Base-by-base conservation (phyloP, 1,140 invertebrate species). In the Drosophila nannoptera region DNA sequence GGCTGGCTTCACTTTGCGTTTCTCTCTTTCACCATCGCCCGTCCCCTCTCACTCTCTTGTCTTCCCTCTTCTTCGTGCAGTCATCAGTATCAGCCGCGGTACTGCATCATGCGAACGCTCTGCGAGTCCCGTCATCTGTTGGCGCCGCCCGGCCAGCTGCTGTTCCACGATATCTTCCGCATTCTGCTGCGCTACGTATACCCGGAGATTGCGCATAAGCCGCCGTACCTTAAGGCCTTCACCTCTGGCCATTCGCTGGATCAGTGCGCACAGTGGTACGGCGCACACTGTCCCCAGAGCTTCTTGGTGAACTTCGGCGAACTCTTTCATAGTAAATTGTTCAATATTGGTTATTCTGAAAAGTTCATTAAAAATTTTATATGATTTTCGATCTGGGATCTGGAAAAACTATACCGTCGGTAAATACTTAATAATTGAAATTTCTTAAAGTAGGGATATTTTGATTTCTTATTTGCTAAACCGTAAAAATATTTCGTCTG, bases 161-260 rank as follows among this genome's bases (percentile, higher is more conserved):
- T 95, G 53, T 89, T 94, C 11, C 93, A 94, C 62, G 93, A 95
- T 80, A 76, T 94, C 62, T 84, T 94, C 46, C 91, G 92, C 86
- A 90, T 92, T 29, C 86, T 94, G 61, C 92, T 95, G 66, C 92
- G 91, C 93, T 94, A 86, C 48, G 81, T 81, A 35, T 68, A 81
- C 62, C 74, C 81, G 52, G 81, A 84, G 73, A 86, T 84, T 59
- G 81, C 81, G 40, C 73, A 86, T 63, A 86, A 84, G 53, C 63
- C 77, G 31, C 49, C 52, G 40, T 84, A 84, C 66, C 58, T 58
- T 43, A 60, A 75, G 42, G 81, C 81, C 43, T 86, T 81, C 48
- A 86, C 81, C 32, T 67, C 74, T 38, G 77, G 77, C 36, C 81
- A 72, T 35, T 60, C 82, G 53, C 62, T 86, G 22, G 81, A 77